These are phyloP conservation scores for Staurois parvus DNA, from an alignment of 2,797 vertebrate genomes.

Conservation along the genomic window DNA sequence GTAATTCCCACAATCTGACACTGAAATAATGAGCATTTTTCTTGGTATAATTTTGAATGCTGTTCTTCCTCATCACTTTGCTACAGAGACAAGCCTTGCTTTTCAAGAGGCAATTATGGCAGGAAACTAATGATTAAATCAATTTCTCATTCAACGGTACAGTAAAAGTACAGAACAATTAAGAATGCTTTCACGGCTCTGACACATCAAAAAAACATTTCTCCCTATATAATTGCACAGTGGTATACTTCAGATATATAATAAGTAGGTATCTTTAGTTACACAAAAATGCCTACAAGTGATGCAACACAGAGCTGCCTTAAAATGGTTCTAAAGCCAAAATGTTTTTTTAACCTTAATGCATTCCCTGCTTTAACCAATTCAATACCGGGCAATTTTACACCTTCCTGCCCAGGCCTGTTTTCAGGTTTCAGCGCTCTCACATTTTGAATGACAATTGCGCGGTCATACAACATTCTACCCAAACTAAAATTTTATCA, in stretches of 20 bases:
- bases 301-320: not conserved
- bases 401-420: too few relatives aligned
- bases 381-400: too few relatives aligned
- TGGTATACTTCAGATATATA: slow-evolving; percentile 2
- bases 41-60: not conserved
- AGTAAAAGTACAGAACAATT: slow-evolving; percentile 39
- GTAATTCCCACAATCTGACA: too few relatives aligned
- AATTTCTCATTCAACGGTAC: slow-evolving; percentile 15
- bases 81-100: slow-evolving; percentile 25
- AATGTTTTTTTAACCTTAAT: too few relatives aligned
- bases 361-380: too few relatives aligned
- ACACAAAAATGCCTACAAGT: not conserved
- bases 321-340: too few relatives aligned
- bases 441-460: too few relatives aligned
- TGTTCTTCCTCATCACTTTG: not conserved
- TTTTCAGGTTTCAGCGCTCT: too few relatives aligned
- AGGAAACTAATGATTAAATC: slow-evolving; percentile 50
- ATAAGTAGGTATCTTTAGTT: not conserved
- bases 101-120: slow-evolving; percentile 34
- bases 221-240: slow-evolving; percentile 39
- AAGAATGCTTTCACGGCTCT: slow-evolving; percentile 27
- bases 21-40: too few relatives aligned
- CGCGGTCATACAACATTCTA: too few relatives aligned
- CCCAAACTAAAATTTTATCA: too few relatives aligned
- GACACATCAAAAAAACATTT: slow-evolving; percentile 23